phyloP scores from a whole-genome alignment of 30 jellyfish, hydroid and myxozoan species.

The Aurelia aurita complex sp. Pacific region DNA sequence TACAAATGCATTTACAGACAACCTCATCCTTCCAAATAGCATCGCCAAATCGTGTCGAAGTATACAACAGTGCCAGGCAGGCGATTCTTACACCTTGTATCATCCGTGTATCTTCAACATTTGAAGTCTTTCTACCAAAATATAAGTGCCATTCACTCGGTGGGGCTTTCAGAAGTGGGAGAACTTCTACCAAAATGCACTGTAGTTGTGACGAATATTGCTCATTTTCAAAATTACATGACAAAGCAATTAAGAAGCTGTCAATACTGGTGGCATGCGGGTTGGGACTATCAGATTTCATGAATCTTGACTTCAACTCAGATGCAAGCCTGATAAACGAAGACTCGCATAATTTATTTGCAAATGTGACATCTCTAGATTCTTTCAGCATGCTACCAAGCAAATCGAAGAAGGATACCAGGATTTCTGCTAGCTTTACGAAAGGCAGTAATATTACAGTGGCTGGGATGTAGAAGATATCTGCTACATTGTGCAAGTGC shows the following conservation, averaged over 20 bases:
- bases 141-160: constrained; percentile 71
- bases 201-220: background rate
- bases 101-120: constrained; percentile 8
- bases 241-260: constrained; percentile 32
- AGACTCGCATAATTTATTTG: constrained; percentile 70
- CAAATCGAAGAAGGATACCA: constrained; percentile 44
- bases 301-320: constrained; percentile 45
- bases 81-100: constrained; percentile 29
- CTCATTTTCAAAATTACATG: constrained; percentile 49
- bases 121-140: constrained; percentile 28
- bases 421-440: constrained; percentile 7
- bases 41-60: constrained; percentile 43
- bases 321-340: constrained; percentile 66
- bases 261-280: constrained; percentile 1
- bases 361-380: constrained; percentile 27
- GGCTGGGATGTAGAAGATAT: constrained; percentile 63
- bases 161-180: constrained; percentile 29
- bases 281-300: background rate
- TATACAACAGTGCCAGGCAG: constrained; percentile 36
- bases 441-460: constrained; percentile 57
- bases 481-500: constrained; percentile 13
- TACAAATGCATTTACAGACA: constrained; percentile 9
- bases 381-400: constrained; percentile 31
- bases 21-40: constrained; percentile 40
- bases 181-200: constrained; percentile 9